Conservation (phyloP, 92 coral and sea anemone species). For the Bergia sp. region DNA sequence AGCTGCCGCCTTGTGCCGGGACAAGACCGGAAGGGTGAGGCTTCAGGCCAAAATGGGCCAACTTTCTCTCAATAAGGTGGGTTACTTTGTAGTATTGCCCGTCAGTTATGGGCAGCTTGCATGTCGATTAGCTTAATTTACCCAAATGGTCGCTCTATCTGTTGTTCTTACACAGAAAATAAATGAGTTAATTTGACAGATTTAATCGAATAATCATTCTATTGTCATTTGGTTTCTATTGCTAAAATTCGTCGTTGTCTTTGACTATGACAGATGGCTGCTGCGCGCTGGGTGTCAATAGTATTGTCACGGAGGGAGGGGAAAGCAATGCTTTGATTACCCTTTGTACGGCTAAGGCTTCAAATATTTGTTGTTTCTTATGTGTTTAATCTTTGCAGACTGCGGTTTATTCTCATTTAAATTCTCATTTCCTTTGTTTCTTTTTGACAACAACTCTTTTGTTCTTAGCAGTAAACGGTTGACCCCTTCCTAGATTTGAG, state of each 20-base stretch:
- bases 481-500: not conserved
- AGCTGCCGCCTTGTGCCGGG: conserved; percentile 80
- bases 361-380: not conserved
- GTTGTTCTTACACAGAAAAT: not conserved
- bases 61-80: conserved; percentile 71
- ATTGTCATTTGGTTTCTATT: too few relatives aligned
- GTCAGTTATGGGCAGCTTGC: not conserved
- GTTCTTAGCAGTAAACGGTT: too few relatives aligned
- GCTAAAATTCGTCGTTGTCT: not conserved
- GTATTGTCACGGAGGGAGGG: not conserved
- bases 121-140: not conserved
- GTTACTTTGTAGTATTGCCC: not conserved
- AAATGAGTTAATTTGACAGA: too few relatives aligned
- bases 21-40: conserved; percentile 75
- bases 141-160: not conserved
- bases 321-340: not conserved
- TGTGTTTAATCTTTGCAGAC: not conserved
- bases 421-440: not conserved
- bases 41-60: conserved; percentile 74
- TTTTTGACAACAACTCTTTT: not conserved
- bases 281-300: too few relatives aligned
- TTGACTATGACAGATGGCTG: not conserved
- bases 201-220: too few relatives aligned
- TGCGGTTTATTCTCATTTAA: not conserved
- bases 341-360: not conserved